Base-by-base conservation (phyloP, 2,888 invertebrate species). In the Mactromeris polynyma region DNA sequence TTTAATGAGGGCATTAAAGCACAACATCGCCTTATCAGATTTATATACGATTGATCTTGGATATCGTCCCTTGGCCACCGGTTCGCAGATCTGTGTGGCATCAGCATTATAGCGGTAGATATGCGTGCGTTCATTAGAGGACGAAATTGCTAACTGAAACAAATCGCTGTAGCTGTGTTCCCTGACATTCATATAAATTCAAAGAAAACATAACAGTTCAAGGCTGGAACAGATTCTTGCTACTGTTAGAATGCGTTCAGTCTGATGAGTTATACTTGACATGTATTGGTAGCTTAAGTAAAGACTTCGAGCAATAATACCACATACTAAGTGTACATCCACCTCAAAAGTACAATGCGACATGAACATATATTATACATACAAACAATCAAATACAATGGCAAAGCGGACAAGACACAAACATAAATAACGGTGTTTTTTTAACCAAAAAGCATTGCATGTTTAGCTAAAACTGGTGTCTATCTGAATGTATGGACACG, bases 1-100 rank as follows among this genome's bases (percentile, higher is more conserved):
- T 73, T 73, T 73, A 26, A 73, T 73, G 73, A 11, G 73, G 4
- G 21, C 73, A 73, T 73, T 73, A 73, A 73, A 73, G 36, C 73
- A 33, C 1, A 9, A 11, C 6, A 19, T 9, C 26, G 3, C 26
- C 36, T 73, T 36, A 73, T 73, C 73, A 73, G 36, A 73, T 64
- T 26, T 64, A n/a, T 36, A 73, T 36, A 36, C 36, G 73, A 73
- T 36, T 73, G 19, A 73, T 73, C 36, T 14, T 26, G 58, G 26
- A n/a, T 36, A 17, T 33, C 36, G 33, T 36, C 19, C 17, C 19
- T 33, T 17, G 73, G 73, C 17, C 73, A 33, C 2, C 36, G 36
- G 33, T 73, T 73, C 17, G 36, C 19, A 58, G 58, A 64, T 36
- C 73, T 33, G 4, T 17, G 17, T 73, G 33, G 33, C 36, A 73